Percentiles rank a stretch among this genome's conserved stretches.
Conservation (phyloP, 64 coral and sea anemone genomes). For the Hydrozoanthus tunicans region DNA sequence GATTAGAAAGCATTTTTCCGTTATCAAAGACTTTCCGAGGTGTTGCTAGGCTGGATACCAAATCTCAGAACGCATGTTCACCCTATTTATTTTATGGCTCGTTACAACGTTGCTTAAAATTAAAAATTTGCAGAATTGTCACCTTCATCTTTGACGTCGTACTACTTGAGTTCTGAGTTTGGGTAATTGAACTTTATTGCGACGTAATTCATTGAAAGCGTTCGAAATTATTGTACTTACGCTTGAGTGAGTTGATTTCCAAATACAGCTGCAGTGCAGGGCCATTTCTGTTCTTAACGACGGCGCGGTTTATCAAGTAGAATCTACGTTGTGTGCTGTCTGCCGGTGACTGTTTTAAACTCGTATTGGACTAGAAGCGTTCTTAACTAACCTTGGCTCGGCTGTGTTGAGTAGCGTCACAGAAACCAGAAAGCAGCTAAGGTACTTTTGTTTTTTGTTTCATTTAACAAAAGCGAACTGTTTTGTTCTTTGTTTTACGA, state of each 20-base stretch:
- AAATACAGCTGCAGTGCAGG: background rate
- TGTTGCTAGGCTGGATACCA: background rate
- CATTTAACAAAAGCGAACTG: too few species aligned
- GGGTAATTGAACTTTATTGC: background rate
- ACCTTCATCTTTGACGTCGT: background rate
- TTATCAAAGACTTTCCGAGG: background rate
- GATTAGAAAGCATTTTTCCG: background rate
- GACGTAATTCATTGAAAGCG: constrained; percentile 3
- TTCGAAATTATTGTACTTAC: background rate
- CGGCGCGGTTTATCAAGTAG: background rate
- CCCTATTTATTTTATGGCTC: background rate
- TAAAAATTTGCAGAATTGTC: background rate
- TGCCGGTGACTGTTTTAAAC: background rate
- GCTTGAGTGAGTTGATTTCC: constrained; percentile 7
- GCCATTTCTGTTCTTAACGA: background rate
- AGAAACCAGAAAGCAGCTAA: constrained; percentile 7
- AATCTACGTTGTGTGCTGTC: background rate
- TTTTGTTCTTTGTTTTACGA: too few species aligned
- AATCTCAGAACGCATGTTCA: too few species aligned
- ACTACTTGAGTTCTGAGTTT: background rate
- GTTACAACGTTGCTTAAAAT: background rate
- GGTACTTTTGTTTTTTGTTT: background rate
- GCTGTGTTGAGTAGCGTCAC: background rate
- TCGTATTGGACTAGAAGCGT: constrained; percentile 7
- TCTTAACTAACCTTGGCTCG: background rate